These are phyloP conservation scores for Ceriagrion tenellum DNA, from an alignment of 2,888 invertebrate genomes.

Conservation along the genomic window DNA sequence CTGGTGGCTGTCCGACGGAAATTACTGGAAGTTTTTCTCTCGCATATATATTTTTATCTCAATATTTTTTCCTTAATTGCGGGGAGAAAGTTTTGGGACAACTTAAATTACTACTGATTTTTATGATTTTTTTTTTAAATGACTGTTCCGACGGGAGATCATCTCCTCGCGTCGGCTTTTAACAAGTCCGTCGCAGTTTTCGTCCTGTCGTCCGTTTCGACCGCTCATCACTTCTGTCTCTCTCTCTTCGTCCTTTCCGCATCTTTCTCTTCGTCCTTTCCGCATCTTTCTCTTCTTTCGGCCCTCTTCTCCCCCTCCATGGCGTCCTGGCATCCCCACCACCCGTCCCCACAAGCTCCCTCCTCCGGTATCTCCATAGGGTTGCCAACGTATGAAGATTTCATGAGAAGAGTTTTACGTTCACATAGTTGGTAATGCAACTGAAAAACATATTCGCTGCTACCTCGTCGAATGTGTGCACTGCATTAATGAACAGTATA, in stretches of 20 bases:
- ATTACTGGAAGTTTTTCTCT: background rate
- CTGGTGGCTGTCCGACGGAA: background rate
- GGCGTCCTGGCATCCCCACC: background rate
- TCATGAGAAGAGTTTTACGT: no score
- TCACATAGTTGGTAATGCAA: no score
- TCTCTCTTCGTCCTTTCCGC: background rate
- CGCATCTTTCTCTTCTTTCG: no score
- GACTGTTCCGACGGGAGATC: background rate
- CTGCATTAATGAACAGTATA: no score
- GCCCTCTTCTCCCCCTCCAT: background rate
- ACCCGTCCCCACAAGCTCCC: background rate
- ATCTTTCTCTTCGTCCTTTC: background rate
- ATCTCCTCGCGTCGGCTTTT: background rate
- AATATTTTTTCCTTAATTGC: background rate
- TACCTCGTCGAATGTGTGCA: no score
- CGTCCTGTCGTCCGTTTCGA: background rate
- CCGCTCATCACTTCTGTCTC: background rate
- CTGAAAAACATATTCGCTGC: no score
- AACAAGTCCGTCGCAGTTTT: slow-evolving; percentile 17
- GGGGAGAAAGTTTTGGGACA: background rate
- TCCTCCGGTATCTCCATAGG: background rate
- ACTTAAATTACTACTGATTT: background rate
- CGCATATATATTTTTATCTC: background rate
- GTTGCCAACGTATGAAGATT: no score
- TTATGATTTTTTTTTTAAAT: background rate